A percentile compares a stretch with the other conserved stretches of the same genome.
Evolutionary conservation across 2,888 invertebrate species (phyloP).

Genomic region (Litoditis marina): DNA sequence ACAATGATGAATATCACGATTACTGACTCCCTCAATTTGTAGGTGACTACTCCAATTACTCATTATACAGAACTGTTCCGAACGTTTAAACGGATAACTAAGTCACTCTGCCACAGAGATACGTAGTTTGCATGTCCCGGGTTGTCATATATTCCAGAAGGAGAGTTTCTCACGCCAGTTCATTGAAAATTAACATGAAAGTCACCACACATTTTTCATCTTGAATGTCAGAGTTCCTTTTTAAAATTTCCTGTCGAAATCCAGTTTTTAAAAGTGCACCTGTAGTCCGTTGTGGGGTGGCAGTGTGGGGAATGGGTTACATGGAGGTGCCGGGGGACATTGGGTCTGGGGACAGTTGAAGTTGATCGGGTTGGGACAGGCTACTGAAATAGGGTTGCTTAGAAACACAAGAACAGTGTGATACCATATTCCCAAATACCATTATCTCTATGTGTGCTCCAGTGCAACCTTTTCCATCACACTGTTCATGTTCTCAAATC

Average conservation of each 20-base stretch:
- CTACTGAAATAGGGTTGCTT: no score
- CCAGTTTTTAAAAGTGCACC: no score
- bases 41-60: background rate
- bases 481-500: no score
- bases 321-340: conserved; percentile 34
- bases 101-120: no score
- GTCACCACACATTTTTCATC: background rate
- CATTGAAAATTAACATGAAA: background rate
- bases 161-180: background rate
- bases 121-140: no score
- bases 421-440: no score
- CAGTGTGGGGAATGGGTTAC: conserved; percentile 31
- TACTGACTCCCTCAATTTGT: no score
- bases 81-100: no score
- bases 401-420: conserved; percentile 9
- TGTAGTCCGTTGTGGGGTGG: conserved; percentile 7
- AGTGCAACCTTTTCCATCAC: no score
- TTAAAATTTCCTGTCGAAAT: no score
- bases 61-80: background rate
- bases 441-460: no score
- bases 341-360: conserved; percentile 37
- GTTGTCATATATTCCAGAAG: background rate
- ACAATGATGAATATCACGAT: no score
- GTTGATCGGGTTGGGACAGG: conserved; percentile 30
- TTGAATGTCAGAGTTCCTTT: background rate